Conservation (phyloP, 2,888 invertebrate genomes). For the Brachynemurus nebulosus region DNA sequence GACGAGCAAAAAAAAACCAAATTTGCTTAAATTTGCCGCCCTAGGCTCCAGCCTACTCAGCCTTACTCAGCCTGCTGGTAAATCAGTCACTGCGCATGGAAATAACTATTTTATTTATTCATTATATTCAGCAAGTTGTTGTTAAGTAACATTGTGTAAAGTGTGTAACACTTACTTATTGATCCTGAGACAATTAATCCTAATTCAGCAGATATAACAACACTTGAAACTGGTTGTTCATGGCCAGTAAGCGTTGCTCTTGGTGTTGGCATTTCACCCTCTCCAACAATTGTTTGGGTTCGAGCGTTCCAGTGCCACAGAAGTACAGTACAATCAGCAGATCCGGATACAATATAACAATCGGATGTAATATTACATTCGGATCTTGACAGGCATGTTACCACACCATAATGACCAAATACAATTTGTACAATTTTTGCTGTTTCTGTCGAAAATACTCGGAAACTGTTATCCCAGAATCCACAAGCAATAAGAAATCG, state of each 20-base stretch:
- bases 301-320: slow-evolving; percentile 98
- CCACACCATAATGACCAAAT: slow-evolving; percentile 97
- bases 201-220: slow-evolving; percentile 94
- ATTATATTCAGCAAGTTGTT: no score
- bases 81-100: no score
- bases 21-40: no score
- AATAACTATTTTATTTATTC: no score
- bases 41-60: no score
- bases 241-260: slow-evolving; percentile 95
- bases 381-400: slow-evolving; percentile 92
- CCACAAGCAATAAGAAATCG: slow-evolving; percentile 94
- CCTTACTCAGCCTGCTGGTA: no score
- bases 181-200: slow-evolving; percentile 96
- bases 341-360: slow-evolving; percentile 96
- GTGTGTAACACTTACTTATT: slow-evolving; percentile 42
- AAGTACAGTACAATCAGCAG: slow-evolving; percentile 94
- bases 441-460: slow-evolving; percentile 93
- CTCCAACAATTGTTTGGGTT: slow-evolving; percentile 94
- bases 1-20: no score
- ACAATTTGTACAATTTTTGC: slow-evolving; percentile 97
- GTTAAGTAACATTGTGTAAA: no score
- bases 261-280: slow-evolving; percentile 90
- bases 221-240: slow-evolving; percentile 88
- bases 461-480: slow-evolving; percentile 99
- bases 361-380: slow-evolving; percentile 99